These are phyloP conservation scores for Ceratina australensis DNA, from an alignment of 1,140 invertebrate genomes.

Conservation along the genomic window DNA sequence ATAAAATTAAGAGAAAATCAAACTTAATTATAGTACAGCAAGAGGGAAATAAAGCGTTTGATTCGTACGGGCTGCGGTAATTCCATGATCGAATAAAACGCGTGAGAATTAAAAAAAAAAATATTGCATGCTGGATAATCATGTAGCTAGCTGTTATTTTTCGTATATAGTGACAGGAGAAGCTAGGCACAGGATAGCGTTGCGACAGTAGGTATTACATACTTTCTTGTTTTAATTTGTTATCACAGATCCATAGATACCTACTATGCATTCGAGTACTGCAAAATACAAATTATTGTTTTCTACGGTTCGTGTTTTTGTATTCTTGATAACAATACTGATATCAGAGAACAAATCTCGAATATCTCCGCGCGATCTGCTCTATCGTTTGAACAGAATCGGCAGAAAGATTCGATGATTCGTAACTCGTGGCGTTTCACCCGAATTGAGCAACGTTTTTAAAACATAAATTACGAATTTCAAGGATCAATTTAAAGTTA, in stretches of 20 bases:
- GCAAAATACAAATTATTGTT: neutral
- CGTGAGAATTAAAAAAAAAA: constrained; percentile 49
- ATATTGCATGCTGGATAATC: constrained; percentile 76
- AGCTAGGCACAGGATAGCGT: constrained; percentile 79
- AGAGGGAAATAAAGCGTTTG: constrained; percentile 36
- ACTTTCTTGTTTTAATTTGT: constrained; percentile 15
- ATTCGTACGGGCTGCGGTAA: constrained; percentile 43
- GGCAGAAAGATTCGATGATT: constrained; percentile 17
- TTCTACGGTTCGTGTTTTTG: constrained; percentile 1
- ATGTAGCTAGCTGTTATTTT: constrained; percentile 78
- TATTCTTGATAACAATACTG: constrained; percentile 21
- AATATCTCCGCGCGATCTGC: neutral
- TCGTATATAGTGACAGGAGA: constrained; percentile 79
- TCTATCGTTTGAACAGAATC: neutral
- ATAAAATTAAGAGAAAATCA: neutral
- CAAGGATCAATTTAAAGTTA: neutral
- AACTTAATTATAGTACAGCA: neutral
- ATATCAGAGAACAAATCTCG: neutral
- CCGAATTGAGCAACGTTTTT: constrained; percentile 16
- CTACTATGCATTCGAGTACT: constrained; percentile 64
- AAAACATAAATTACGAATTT: neutral
- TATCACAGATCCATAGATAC: constrained; percentile 17
- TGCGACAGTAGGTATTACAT: constrained; percentile 68
- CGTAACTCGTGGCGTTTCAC: neutral
- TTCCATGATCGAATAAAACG: constrained; percentile 46